Evolutionary conservation across 2,888 invertebrate species (phyloP), one percentile per base, ranked within the genome.

Genomic region (Drosophila nigritarsus): DNA sequence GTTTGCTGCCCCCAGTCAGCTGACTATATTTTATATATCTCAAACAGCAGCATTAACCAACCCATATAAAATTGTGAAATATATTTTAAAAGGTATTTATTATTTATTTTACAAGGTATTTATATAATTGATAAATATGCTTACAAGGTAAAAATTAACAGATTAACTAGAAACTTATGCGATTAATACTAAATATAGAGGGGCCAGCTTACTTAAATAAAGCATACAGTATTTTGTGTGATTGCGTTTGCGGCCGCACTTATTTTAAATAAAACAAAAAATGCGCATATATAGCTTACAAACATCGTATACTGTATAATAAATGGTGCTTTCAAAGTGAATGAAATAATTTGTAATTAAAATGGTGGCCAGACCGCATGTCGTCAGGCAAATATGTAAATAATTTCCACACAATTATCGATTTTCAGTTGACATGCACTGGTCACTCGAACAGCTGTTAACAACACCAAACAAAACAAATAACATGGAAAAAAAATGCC

Each of bases 321-420:
- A 18, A 64, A 1, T 11, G 0, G 6, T 30, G 30, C 9, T 60
- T 61, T 38, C 6, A 7, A 15, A 7, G 5, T 42, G 20, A 11
- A 51, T n/a, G 32, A 24, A 27, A 24, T 20, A n/a, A 40, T 24
- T 40, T 38, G 30, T 8, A 9, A 15, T 24, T 20, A 15, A 24
- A 13, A 76, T 77, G 30, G 3, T 30, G 7, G n/a, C 38, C 8
- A 27, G 38, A 3, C 11, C 30, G 9, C 18, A 51, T 2, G 40
- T 64, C n/a, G 64, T 64, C 27, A 49, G 42, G 3, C 38, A 48
- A 24, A 78, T 78, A 74, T 55, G 78, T 78, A 78, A 74, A 27
- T 73, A 29, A 13, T 4, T 15, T 49, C 3, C 8, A n/a, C 2
- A 53, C 7, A 49, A 8, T 38, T 62, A 74, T 78, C 59, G 70